phyloP scores from a whole-genome alignment of 2,797 vertebrate species.

The Sebastes diploproa region DNA sequence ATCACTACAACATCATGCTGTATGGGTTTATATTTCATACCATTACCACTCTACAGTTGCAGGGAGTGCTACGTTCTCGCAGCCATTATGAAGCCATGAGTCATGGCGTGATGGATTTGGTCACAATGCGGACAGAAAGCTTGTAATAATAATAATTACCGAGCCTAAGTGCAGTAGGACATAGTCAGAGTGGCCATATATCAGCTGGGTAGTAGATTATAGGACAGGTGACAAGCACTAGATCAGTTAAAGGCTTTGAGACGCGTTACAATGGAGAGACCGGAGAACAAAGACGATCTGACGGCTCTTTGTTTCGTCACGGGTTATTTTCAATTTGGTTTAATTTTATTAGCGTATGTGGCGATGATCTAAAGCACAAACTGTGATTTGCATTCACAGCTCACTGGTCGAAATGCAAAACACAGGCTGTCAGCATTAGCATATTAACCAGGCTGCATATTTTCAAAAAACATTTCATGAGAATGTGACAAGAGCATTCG shows the following conservation, averaged over 20 bases:
- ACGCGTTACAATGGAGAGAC: background rate
- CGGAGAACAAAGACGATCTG: background rate
- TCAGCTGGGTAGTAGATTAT: slow-evolving; percentile 20
- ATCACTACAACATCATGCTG: background rate
- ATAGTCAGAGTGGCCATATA: background rate
- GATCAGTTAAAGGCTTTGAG: slow-evolving; percentile 7
- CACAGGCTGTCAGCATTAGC: slow-evolving; percentile 52
- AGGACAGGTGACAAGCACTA: background rate
- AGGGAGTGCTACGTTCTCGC: background rate
- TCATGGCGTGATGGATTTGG: slow-evolving; percentile 8
- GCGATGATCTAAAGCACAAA: slow-evolving; percentile 28
- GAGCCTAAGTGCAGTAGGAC: slow-evolving; percentile 2
- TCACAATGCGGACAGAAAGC: slow-evolving; percentile 18
- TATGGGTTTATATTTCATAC: background rate
- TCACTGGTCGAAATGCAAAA: slow-evolving; percentile 56
- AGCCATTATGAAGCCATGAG: background rate
- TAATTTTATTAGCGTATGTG: slow-evolving; percentile 38
- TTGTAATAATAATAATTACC: slow-evolving; percentile 26
- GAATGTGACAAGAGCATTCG: slow-evolving; percentile 55
- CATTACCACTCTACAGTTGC: background rate
- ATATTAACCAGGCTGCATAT: slow-evolving; percentile 55
- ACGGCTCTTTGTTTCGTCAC: background rate
- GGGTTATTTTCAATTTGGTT: slow-evolving; percentile 27
- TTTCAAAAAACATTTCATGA: slow-evolving; percentile 45
- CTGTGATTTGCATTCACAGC: slow-evolving; percentile 52